These are phyloP conservation scores for Heteractis magnifica DNA, from an alignment of 92 coral and sea anemone genomes.

Conservation along the genomic window DNA sequence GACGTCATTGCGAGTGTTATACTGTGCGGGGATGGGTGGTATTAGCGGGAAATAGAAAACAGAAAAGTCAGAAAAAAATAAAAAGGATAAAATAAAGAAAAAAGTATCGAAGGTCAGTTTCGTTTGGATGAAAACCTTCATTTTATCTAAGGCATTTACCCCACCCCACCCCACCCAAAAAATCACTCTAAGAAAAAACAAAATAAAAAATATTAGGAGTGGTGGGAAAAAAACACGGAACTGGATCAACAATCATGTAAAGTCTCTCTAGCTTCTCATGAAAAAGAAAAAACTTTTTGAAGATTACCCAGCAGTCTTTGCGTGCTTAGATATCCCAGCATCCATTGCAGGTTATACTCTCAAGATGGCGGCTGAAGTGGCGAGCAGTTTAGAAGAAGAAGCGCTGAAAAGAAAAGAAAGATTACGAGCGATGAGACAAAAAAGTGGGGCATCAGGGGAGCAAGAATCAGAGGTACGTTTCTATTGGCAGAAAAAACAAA, in stretches of 20 bases:
- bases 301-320: conserved; percentile 10
- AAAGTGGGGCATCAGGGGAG: conserved; percentile 62
- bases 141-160: too few relatives aligned
- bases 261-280: too few relatives aligned
- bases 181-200: not conserved
- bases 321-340: conserved; percentile 31
- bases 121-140: too few relatives aligned
- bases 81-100: not conserved
- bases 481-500: not conserved
- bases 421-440: conserved; percentile 75
- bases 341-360: conserved; percentile 27
- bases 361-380: conserved; percentile 95
- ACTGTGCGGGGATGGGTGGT: too few relatives aligned
- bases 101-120: too few relatives aligned
- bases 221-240: too few relatives aligned
- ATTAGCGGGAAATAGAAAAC: not conserved
- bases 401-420: conserved; percentile 80
- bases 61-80: not conserved
- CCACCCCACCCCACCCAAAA: too few relatives aligned
- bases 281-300: too few relatives aligned
- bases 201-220: too few relatives aligned
- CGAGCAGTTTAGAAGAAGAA: conserved; percentile 79
- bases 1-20: not conserved
- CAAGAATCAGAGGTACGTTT: conserved; percentile 38
- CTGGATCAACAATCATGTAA: too few relatives aligned